Evolutionary conservation across 2,888 invertebrate species (phyloP).

Genomic region (Tinea pellionella): DNA sequence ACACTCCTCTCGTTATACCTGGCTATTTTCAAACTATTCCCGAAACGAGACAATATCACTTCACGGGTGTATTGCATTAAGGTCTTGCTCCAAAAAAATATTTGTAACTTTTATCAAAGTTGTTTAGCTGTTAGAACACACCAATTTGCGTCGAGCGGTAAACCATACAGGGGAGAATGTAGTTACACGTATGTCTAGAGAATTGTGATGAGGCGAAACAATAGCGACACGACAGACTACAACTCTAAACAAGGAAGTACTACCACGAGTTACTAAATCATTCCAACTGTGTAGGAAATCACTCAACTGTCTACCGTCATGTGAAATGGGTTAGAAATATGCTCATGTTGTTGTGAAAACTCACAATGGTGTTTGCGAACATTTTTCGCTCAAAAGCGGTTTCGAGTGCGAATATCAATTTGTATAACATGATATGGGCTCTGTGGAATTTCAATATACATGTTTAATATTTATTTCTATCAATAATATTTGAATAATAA

Average conservation of each 20-base stretch:
- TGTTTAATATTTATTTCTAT: too few relatives aligned
- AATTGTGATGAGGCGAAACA: constrained; percentile 45
- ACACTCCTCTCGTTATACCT: too few relatives aligned
- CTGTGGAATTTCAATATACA: too few relatives aligned
- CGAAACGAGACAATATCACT: too few relatives aligned
- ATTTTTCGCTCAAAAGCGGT: constrained; percentile 6
- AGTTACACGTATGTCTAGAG: constrained; percentile 21
- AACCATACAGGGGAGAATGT: background rate
- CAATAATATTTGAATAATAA: too few relatives aligned
- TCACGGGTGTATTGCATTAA: too few relatives aligned
- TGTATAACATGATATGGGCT: background rate
- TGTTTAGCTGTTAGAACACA: too few relatives aligned
- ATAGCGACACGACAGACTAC: constrained; percentile 18
- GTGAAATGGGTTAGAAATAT: constrained; percentile 17
- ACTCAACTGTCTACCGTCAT: constrained; percentile 28
- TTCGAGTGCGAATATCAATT: background rate
- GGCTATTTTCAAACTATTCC: too few relatives aligned
- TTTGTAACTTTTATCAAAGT: too few relatives aligned
- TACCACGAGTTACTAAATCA: constrained; percentile 35
- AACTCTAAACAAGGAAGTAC: constrained; percentile 5
- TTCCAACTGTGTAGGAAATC: constrained; percentile 29
- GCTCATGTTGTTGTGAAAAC: background rate
- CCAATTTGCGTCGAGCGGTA: background rate
- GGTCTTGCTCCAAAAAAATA: too few relatives aligned
- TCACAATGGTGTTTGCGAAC: constrained; percentile 1